phyloP scores from a whole-genome alignment of 2,888 invertebrate genomes.

The Rotaria macrura region DNA sequence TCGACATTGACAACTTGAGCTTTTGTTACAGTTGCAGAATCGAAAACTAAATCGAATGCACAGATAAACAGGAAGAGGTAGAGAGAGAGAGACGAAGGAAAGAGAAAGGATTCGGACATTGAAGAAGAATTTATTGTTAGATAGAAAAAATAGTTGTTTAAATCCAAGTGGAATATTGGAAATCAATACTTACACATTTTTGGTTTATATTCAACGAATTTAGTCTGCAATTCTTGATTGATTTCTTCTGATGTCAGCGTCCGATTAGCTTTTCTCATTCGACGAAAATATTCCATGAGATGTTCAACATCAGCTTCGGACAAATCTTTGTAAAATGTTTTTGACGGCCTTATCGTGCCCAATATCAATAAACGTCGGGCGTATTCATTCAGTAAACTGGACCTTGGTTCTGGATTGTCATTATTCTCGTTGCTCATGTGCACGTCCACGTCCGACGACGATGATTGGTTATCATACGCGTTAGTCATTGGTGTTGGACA shows the following conservation, averaged over 20 bases:
- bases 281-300: conserved; percentile 26
- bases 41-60: not conserved
- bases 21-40: not conserved
- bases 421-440: not conserved
- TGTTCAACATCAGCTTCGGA: conserved; percentile 27
- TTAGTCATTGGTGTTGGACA: not conserved
- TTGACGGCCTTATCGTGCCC: conserved; percentile 30
- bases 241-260: not conserved
- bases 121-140: no score
- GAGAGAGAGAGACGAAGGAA: no score
- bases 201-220: not conserved
- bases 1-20: not conserved
- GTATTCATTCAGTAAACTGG: conserved; percentile 3
- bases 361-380: conserved; percentile 24
- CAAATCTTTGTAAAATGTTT: conserved; percentile 30
- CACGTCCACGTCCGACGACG: not conserved
- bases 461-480: not conserved
- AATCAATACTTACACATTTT: conserved; percentile 8
- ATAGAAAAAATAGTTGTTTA: no score
- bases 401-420: not conserved
- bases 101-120: no score
- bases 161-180: no score
- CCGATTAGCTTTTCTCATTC: not conserved
- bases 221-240: not conserved
- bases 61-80: not conserved